Base-by-base conservation (phyloP, 2,113 vertebrate species). In the Pachycephala philippinensis region DNA sequence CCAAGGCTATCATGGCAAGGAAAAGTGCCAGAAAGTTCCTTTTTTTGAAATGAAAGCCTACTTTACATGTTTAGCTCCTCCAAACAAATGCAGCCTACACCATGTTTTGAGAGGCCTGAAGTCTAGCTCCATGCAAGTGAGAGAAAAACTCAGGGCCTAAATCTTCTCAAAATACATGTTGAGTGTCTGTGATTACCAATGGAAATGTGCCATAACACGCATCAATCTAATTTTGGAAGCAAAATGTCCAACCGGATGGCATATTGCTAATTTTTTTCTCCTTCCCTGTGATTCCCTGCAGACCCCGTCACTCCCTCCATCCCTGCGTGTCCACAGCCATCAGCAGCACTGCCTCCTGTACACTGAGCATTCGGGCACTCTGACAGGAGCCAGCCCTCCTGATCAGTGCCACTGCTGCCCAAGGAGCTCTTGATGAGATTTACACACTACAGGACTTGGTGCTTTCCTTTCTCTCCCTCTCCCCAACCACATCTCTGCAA, bases 161-260 rank as follows among this genome's bases (percentile, higher is more conserved):
- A 95, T 84, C 77, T 90, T 93, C 90, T 84, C 50, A 18, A 95
- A 97, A 85, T 95, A 74, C 84, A 87, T 40, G 78, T 70, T 65
- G 94, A 89, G 78, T 44, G 87, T 79, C 84, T 96, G 81, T 93
- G 95, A 97, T 96, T 95, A 87, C 92, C 87, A 23, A 57, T 95
- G 94, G 96, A 97, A 97, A 96, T 2, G 57, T 94, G 97, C 96
- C 97, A 97, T 92, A 95, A 91, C 53, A 65, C 37, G 0, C 15
- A 21, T 96, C 97, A 97, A 81, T 94, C 89, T 94, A 96, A 96
- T 93, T 97, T 88, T 84, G 93, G 81, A 97, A 97, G 92, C 94
- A 96, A 95, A 96, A 96, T 85, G 91, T 95, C 97, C 97, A 95
- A 89, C 87, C 5, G 92, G 68, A 90, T 81, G 94, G 88, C 78